phyloP scores from a whole-genome alignment of 1,140 invertebrate genomes.

The Telenomus remus region DNA sequence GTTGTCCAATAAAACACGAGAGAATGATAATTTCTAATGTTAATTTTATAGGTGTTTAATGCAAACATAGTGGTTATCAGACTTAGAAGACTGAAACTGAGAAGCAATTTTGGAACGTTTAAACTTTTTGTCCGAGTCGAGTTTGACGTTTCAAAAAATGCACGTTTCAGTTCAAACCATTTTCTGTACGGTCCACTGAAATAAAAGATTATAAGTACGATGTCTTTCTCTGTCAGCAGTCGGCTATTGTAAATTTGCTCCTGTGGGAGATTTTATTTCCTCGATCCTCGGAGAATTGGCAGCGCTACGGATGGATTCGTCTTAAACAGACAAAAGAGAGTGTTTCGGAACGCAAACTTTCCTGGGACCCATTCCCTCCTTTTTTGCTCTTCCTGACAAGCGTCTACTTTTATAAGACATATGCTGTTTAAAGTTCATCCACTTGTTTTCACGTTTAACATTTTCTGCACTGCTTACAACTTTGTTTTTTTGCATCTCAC shows the following conservation, averaged over 20 bases:
- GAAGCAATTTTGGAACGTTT: no score
- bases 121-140: no score
- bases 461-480: slow-evolving; percentile 12
- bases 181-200: no score
- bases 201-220: no score
- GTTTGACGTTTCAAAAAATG: no score
- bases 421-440: slow-evolving; percentile 29
- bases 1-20: no score
- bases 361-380: slow-evolving; percentile 28
- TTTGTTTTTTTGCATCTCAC: slow-evolving; percentile 9
- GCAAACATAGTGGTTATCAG: no score
- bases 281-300: slow-evolving; percentile 15
- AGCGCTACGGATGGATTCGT: slow-evolving; percentile 20
- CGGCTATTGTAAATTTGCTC: slow-evolving; percentile 12
- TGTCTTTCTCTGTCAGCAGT: no score
- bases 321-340: slow-evolving; percentile 40
- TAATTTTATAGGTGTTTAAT: no score
- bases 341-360: slow-evolving; percentile 20
- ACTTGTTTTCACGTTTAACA: slow-evolving; percentile 28
- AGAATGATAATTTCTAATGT: no score
- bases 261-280: slow-evolving; percentile 19
- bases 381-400: slow-evolving; percentile 20
- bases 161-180: no score
- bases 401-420: slow-evolving; percentile 14
- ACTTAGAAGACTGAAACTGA: no score